Base-by-base conservation (phyloP, 2,888 invertebrate genomes). In the Pachliopta kotzebuea region DNA sequence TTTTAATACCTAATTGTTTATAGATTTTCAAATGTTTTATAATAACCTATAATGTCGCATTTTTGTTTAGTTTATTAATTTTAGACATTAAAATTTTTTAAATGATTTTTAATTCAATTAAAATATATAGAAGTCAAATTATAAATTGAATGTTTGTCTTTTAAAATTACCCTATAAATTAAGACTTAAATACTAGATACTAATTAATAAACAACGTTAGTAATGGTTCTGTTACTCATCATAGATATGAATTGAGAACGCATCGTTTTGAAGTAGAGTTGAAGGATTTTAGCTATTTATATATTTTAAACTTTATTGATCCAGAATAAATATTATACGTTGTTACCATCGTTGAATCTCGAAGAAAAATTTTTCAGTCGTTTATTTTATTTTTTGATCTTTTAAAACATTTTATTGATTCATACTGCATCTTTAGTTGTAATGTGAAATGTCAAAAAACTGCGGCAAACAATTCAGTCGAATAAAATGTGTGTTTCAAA, bases 361-460 rank as follows among this genome's bases (percentile, higher is more conserved):
- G n/a, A n/a, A n/a, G n/a, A n/a, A n/a, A n/a, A 18, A 18, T 45
- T 18, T 18, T n/a, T n/a, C 2, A 4, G 2, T 45, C 18, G 18
- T 14, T 45, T 18, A 9, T 18, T n/a, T n/a, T n/a, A 18, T 7
- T 45, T 45, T 45, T 45, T 45, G n/a, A 45, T 45, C n/a, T 45
- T n/a, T 52, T 23, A 11, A 52, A 20, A 52, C 6, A 18, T 21
- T 52, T 21, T n/a, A 52, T 52, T 52, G 45, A 45, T 52, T 52
- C 23, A 8, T 52, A n/a, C 23, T 52, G 20, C 54, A 26, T 54
- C 54, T 54, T 4, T 54, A 54, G 26, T 54, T 54, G 4, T 54
- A 21, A 23, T 6, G 14, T 23, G 21, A 52, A 52, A 52, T 52
- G 50, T 52, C 50, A 52, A 52, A 45, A 31, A 53, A 60, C 29